Evolutionary conservation across 1,140 invertebrate species (phyloP), one percentile per base, ranked within the genome.

Genomic region (Lordiphosa clarofinis): DNA sequence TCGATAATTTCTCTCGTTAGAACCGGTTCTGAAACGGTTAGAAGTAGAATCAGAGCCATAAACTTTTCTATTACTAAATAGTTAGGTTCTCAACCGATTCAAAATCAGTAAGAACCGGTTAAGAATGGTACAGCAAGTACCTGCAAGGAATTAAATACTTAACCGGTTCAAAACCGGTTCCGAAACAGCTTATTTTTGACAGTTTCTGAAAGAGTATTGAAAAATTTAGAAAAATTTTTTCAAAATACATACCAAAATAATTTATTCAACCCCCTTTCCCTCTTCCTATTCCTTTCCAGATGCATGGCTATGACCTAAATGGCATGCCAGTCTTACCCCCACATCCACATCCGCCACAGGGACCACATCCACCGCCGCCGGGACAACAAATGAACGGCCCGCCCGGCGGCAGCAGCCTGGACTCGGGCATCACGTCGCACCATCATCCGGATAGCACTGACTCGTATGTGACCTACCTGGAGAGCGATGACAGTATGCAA

Each of bases 401-500:
- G 39, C 91, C 91, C 8, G 67, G 70, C 1, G 87, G 86, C 43
- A 87, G 78, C 90, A 86, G 79, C 52, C 44, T 88, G 76, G 87
- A 88, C 56, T 87, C 84, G 88, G 90, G 91, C 7, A 92, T 92
- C 47, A 89, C 88, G 46, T 87, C 89, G 53, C 84, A 88, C 56
- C 88, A 90, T 60, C 94, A 95, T 89, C 94, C 95, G 10, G 94
- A 95, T 89, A 94, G 94, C 57, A 95, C 94, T 5, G 95, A 96
- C 87, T 96, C 95, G 88, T 96, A 96, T 90, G 95, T 96, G 42
- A 96, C 95, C 38, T 96, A 96, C 90, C 92, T 96, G 48, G 95
- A 96, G 89, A 96, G 95, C 89, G 95, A 96, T 90, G 94, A 95
- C 88, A 94, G 93, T 88, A 90, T 93, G 58, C 92, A 92, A 38